Base-by-base conservation (phyloP, 2,113 vertebrate species). In the Tychaedon coryphoeus region DNA sequence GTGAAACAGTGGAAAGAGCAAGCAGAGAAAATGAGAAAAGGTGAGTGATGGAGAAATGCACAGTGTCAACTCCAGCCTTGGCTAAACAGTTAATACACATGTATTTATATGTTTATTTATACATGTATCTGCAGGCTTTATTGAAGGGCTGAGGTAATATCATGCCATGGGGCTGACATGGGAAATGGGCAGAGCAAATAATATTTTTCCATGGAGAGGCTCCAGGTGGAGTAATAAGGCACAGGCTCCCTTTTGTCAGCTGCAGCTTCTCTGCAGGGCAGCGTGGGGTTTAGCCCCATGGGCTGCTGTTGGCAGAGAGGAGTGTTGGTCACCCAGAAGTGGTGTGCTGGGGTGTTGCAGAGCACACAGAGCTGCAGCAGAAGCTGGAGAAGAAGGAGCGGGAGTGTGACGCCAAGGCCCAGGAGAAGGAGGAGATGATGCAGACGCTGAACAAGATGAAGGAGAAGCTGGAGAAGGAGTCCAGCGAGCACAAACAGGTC, bases 361-460 rank as follows among this genome's bases (percentile, higher is more conserved):
- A 99, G 95, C 99, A 99, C 97, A 98, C 98, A 4, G 99, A 99
- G 92, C 98, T 99, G 62, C 99, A 99, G 92, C 99, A 99, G 97
- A 99, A 98, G 94, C 95, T 99, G 95, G 99, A 99, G 58, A 99
- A 99, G 97, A 99, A 99, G 92, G 99, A 99, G 93, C 93, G 99
- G 5, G 99, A 99, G 88, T 99, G 99, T 28, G 99, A 99, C 0
- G 99, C 98, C 92, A 99, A 99, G 98, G 98, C 99, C 25, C 99
- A 99, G 95, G 99, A 99, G 98, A 99, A 99, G 89, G 99, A 99
- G 31, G 99, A 99, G 95, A 99, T 99, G 99, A 99, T 99, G 99
- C 99, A 99, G 97, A 99, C 99, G 0, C 98, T 99, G 93, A 99
- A 99, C 96, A 99, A 99, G 97, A 99, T 99, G 99, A 99, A 99